Evolutionary conservation across 2,797 vertebrate species (phyloP), one percentile per base, ranked within the genome.

Genomic region (Euthynnus affinis): DNA sequence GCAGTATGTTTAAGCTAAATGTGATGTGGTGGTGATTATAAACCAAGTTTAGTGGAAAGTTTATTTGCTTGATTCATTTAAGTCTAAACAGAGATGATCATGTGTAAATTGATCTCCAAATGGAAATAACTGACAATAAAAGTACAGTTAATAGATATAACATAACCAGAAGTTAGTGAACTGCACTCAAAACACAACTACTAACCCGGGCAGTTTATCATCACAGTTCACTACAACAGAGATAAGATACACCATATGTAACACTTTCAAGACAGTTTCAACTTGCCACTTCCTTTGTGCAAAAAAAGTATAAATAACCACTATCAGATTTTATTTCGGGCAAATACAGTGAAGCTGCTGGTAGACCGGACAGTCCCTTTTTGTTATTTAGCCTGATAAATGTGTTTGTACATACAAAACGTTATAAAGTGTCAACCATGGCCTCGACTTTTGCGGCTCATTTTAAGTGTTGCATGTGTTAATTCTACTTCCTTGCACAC

Each of bases 401-500:
- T 7, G 9, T 9, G 4, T 48, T 59, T 58, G 40, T 29, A 65
- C 37, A 25, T 9, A 3, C 49, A 32, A 51, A 29, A 8, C 27
- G 8, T 49, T 40, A 25, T 51, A 20, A 23, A 64, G 22, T 42
- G 48, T 63, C 12, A 63, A 63, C 9, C 3, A 4, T 55, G 14
- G 32, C 48, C 2, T 1, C 14, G 46, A 37, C 32, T 71, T 74
- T 46, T 69, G 20, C 46, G 53, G 34, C 44, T 66, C n/a, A 56
- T 49, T 46, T 51, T 77, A 17, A 53, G 37, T 59, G 52, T 40
- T 48, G 49, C 37, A 44, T 52, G 70, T 81, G 62, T 81, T 79
- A 53, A 49, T 73, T 87, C 25, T 61, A 32, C 80, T 84, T 91
- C 75, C 85, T 89, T 76, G 80, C 76, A 65, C 64, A 84, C 79